These are phyloP conservation scores for Vannuccia rotundouncinata DNA, from an alignment of 2,888 invertebrate genomes.

Conservation along the genomic window DNA sequence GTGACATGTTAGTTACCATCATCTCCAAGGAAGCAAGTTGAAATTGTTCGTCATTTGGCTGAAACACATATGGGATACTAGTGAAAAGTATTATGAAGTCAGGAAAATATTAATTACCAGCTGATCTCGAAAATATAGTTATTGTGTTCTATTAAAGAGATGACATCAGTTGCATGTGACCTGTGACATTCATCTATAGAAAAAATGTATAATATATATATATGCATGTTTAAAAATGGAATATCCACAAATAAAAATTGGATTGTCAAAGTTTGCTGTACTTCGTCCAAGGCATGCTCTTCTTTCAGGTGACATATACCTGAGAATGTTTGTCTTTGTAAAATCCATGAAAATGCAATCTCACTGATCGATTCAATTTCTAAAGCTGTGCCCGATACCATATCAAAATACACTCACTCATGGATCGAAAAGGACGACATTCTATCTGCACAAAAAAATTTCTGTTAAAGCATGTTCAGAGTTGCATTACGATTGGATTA, in stretches of 20 bases:
- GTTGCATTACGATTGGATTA: not conserved
- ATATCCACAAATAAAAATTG: conserved; percentile 26
- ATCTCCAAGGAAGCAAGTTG: conserved; percentile 18
- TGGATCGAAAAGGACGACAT: conserved; percentile 2
- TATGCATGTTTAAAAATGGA: conserved; percentile 11
- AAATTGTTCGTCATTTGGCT: conserved; percentile 15
- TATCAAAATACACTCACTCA: conserved; percentile 21
- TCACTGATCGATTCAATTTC: conserved; percentile 19
- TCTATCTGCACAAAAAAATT: conserved; percentile 10
- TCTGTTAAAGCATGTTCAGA: conserved; percentile 21
- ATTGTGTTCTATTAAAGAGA: conserved; percentile 10
- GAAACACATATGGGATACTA: conserved; percentile 26
- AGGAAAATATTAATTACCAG: not conserved
- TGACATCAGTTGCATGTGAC: conserved; percentile 10
- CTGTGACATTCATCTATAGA: conserved; percentile 9
- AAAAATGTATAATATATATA: not conserved
- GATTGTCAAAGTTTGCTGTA: conserved; percentile 23
- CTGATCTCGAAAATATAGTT: conserved; percentile 23
- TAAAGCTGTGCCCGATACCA: conserved; percentile 19
- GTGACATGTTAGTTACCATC: conserved; percentile 14
- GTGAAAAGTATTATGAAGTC: conserved; percentile 20
- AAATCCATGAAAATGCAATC: conserved; percentile 19
- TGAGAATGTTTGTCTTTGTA: conserved; percentile 26
- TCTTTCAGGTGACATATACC: conserved; percentile 24
- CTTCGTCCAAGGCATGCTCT: conserved; percentile 10